phyloP scores from a whole-genome alignment of 2,888 invertebrate species.

The Eupithecia subumbrata region DNA sequence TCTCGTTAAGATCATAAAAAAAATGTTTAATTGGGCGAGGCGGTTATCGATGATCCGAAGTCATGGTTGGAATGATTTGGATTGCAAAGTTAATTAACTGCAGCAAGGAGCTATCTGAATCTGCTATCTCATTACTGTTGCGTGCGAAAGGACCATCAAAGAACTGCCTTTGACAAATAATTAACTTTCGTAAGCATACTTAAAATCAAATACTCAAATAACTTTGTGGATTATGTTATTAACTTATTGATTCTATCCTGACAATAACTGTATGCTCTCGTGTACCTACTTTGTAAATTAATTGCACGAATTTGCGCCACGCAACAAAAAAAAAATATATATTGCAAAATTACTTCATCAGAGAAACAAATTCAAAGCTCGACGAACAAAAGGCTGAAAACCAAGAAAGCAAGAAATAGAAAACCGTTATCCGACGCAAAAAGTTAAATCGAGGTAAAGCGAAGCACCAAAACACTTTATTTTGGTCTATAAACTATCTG shows the following conservation, averaged over 20 bases:
- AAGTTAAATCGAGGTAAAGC: slow-evolving; percentile 24
- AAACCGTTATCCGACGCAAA: slow-evolving; percentile 11
- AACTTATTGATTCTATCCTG: background rate
- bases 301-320: background rate
- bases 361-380: background rate
- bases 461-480: slow-evolving; percentile 35
- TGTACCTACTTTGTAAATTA: background rate
- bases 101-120: slow-evolving; percentile 7
- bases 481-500: slow-evolving; percentile 35
- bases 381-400: background rate
- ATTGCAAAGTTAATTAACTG: slow-evolving; percentile 29
- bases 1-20: slow-evolving; percentile 13
- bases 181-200: background rate
- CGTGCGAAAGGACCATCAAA: slow-evolving; percentile 5
- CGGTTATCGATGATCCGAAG: slow-evolving; percentile 18
- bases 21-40: slow-evolving; percentile 16
- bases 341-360: background rate
- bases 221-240: background rate
- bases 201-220: background rate
- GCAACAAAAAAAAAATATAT: background rate
- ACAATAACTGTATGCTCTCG: background rate
- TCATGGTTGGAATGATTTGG: slow-evolving; percentile 27
- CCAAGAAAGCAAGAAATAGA: background rate
- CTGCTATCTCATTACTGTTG: background rate
- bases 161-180: background rate